phyloP scores from a whole-genome alignment of 1,140 invertebrate species.

The Anadara kagoshimensis region DNA sequence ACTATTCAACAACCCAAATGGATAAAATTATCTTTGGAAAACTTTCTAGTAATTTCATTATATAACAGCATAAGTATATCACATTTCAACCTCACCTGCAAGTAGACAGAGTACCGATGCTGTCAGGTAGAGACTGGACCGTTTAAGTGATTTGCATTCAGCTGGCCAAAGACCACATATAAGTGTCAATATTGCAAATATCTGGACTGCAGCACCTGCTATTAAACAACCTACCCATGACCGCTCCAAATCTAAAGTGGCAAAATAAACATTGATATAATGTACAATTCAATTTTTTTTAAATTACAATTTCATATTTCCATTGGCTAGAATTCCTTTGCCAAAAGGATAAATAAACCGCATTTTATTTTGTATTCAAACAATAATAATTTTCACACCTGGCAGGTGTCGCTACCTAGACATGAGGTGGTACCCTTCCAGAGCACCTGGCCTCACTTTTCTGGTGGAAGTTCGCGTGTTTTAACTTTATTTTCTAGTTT shows the following conservation, averaged over 20 bases:
- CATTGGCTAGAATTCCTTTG: neutral
- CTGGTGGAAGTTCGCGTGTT: too few relatives aligned
- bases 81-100: constrained; percentile 42
- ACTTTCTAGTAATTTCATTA: too few relatives aligned
- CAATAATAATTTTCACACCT: too few relatives aligned
- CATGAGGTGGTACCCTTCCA: too few relatives aligned
- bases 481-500: too few relatives aligned
- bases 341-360: neutral
- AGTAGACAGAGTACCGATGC: constrained; percentile 49
- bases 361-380: neutral
- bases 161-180: constrained; percentile 54
- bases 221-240: constrained; percentile 45
- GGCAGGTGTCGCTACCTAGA: too few relatives aligned
- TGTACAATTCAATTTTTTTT: neutral
- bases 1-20: neutral
- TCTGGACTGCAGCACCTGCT: constrained; percentile 30
- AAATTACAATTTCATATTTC: neutral
- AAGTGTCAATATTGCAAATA: constrained; percentile 40
- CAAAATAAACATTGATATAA: neutral
- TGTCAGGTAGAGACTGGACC: constrained; percentile 47
- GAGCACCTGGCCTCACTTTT: too few relatives aligned
- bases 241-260: constrained; percentile 43
- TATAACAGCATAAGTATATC: neutral
- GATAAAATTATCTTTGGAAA: neutral
- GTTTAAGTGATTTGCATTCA: constrained; percentile 31